Evolutionary conservation across 92 coral and sea anemone genomes (phyloP), one percentile per base, ranked within the genome.

Genomic region (Nematostella vectensis): DNA sequence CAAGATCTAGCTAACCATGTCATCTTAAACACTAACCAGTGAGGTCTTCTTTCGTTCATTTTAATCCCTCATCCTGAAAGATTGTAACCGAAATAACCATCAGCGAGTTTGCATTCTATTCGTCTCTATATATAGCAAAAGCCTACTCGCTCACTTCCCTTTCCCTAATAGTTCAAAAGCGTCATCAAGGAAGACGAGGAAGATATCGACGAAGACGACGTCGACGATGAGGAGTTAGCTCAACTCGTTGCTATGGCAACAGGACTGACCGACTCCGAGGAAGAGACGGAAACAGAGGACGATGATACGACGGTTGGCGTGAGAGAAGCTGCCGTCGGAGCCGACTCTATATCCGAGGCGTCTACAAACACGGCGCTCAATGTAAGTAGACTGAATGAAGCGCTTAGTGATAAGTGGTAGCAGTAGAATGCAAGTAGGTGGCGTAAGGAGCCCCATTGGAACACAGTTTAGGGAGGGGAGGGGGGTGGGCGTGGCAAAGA

Each of bases 201-300:
- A 50, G 91, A 77, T 50, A 70, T 81, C 54, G 97, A 89, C 30
- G 97, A 89, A 37, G 88, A 86, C 62, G 97, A 86, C 66, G 77
- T 89, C 22, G 83, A 77, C 18, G 80, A 87, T 63, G 83, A 82
- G 65, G 97, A 89, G 51, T 62, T 89, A 27, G 97, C 97, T 17
- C 74, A 85, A 28, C 75, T 89, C 48, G 97, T 89, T 65, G 97
- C 97, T 31, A 86, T 89, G 95, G 94, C 97, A 42, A 71, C 78
- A 4, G 97, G 82, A 13, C 56, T 63, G 44, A 77, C 84, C 1
- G 97, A 89, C 49, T 77, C 87, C 22, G 96, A 84, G 38, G 68
- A 72, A 2, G 97, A 89, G 11, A 67, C 78, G 1, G 97, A 80
- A 25, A 84, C 78, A 15, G 78, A 75, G 27, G 43, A 67, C 9